These are phyloP conservation scores for Pogoniulus pusillus DNA, from an alignment of 2,797 vertebrate genomes.

Conservation along the genomic window DNA sequence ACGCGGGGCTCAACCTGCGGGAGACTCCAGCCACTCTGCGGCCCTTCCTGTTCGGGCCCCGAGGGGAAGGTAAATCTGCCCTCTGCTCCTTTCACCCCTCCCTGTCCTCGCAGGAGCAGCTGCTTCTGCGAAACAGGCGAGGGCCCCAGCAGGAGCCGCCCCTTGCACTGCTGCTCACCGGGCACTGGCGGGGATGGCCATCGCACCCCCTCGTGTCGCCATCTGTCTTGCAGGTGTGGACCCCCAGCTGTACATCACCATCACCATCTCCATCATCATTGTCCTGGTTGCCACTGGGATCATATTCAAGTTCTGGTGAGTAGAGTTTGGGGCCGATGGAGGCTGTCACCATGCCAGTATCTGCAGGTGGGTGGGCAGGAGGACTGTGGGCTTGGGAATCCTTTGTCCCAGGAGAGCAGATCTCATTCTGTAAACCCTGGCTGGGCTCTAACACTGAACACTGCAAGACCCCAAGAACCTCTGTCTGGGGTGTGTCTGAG, in stretches of 20 bases:
- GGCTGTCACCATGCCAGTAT: fast-evolving
- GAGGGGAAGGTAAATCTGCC: conserved; percentile 76
- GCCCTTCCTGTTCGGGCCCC: conserved; percentile 78
- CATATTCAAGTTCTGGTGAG: conserved; percentile 86
- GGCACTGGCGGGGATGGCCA: fast-evolving
- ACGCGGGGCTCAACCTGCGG: conserved; percentile 77
- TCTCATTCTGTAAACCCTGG: neutral
- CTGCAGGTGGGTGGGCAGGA: neutral
- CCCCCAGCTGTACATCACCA: conserved; percentile 81
- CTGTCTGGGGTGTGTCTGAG: neutral
- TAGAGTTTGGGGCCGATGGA: neutral
- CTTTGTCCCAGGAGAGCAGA: fast-evolving
- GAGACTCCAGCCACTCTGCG: conserved; percentile 78
- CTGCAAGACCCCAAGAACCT: fast-evolving
- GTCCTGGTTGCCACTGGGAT: conserved; percentile 81
- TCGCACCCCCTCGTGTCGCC: neutral
- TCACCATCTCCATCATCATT: conserved; percentile 83
- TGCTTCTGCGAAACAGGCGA: neutral
- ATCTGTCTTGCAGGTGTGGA: conserved; percentile 74
- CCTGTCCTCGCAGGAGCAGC: neutral
- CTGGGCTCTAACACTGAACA: neutral
- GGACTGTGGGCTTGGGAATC: neutral
- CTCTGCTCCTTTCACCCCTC: neutral
- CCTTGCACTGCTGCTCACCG: neutral
- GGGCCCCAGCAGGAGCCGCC: too few species aligned